Conservation (phyloP, 2,888 invertebrate genomes). For the Perdita meconis region DNA sequence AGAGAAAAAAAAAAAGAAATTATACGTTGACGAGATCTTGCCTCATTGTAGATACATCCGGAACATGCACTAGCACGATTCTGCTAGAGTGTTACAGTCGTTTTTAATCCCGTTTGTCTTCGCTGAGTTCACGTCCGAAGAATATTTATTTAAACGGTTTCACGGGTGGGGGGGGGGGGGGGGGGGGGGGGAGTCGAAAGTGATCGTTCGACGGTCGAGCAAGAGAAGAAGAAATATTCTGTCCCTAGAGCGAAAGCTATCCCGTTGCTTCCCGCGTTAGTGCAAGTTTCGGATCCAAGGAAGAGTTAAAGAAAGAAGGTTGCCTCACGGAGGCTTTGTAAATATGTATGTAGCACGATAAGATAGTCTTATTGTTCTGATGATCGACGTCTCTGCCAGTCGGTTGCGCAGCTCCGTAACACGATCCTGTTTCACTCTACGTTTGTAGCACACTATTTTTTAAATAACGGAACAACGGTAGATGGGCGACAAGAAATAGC, state of each 20-base stretch:
- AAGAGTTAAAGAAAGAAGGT: slow-evolving; percentile 62
- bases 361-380: slow-evolving; percentile 83
- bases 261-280: slow-evolving; percentile 64
- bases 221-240: slow-evolving; percentile 19
- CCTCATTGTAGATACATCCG: slow-evolving; percentile 71
- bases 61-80: slow-evolving; percentile 66
- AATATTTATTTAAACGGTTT: slow-evolving; percentile 62
- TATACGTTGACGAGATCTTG: slow-evolving; percentile 73
- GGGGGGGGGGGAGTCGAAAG: slow-evolving; percentile 9
- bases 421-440: slow-evolving; percentile 53
- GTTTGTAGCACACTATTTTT: slow-evolving; percentile 26
- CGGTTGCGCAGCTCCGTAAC: slow-evolving; percentile 76
- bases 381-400: slow-evolving; percentile 80
- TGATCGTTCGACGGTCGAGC: slow-evolving; percentile 18
- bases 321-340: slow-evolving; percentile 78
- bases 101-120: slow-evolving; percentile 19
- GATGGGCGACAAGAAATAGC: background rate
- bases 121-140: slow-evolving; percentile 2
- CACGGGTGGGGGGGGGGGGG: slow-evolving; percentile 8
- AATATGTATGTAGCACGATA: slow-evolving; percentile 84
- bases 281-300: slow-evolving; percentile 74
- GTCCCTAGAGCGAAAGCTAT: slow-evolving; percentile 56
- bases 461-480: slow-evolving; percentile 11
- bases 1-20: slow-evolving; percentile 25
- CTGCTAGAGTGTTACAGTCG: slow-evolving; percentile 27